Conservation (phyloP, 37 sponge, comb jelly and placozoan species). For the Cliona cf. orientalis region DNA sequence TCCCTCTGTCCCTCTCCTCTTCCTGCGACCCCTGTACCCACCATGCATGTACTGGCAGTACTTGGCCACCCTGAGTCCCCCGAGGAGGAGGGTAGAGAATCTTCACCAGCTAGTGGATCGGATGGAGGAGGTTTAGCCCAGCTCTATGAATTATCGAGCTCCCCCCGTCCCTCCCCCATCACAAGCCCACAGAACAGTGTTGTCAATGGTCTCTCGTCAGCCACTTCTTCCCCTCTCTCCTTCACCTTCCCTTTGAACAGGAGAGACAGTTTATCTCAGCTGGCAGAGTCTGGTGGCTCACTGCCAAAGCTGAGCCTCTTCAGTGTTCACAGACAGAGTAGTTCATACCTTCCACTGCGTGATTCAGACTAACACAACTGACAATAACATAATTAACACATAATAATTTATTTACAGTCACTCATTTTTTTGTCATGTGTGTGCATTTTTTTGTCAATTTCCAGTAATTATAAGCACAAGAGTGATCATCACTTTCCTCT, state of each 20-base stretch:
- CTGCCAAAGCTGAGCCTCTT: slow-evolving; percentile 22
- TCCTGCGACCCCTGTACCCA: slow-evolving; percentile 2
- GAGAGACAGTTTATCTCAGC: slow-evolving; percentile 20
- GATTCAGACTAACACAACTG: not conserved
- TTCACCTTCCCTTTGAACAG: not conserved
- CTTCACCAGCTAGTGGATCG: too few species aligned
- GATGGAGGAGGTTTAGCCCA: not conserved
- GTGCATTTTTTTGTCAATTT: not conserved
- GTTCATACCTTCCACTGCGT: slow-evolving; percentile 27
- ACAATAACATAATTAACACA: not conserved
- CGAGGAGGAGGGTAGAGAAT: too few species aligned
- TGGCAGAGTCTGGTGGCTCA: not conserved
- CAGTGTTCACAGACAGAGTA: not conserved
- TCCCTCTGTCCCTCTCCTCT: slow-evolving; percentile 6
- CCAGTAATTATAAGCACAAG: too few species aligned
- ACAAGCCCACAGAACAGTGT: slow-evolving; percentile 11
- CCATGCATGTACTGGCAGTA: slow-evolving; percentile 18
- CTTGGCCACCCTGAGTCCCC: too few species aligned
- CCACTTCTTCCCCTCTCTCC: not conserved
- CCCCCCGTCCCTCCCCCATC: slow-evolving; percentile 20
- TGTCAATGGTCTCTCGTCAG: not conserved
- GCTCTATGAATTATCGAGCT: slow-evolving; percentile 29
- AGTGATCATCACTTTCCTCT: too few species aligned
- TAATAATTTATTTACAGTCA: not conserved
- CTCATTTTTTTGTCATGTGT: not conserved